Base-by-base conservation (phyloP, 2,113 vertebrate species). In the Gymnobelideus leadbeateri region DNA sequence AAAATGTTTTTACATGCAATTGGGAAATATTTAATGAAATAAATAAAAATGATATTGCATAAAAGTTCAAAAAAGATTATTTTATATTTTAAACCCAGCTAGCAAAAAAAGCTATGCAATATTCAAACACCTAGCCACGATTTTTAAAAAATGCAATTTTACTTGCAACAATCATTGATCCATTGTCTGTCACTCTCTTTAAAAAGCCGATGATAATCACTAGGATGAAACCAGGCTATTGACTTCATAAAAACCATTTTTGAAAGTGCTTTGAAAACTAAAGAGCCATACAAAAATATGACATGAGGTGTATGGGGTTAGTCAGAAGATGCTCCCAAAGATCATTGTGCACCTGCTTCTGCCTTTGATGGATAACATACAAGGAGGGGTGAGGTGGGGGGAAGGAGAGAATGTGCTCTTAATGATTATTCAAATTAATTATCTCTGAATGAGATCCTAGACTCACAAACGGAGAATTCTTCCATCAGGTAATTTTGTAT, bases 391-490 rank as follows among this genome's bases (percentile, higher is more conserved):
- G 24, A 49, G 47, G 47, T 49, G 47, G 47, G 11, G 49, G 12
- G 53, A 0, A 47, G 37, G 77, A 91, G 31, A 51, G 61, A 91
- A 28, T 19, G 91, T 11, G 9, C 47, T 51, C 90, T 14, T 97
- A 95, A 91, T 37, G 95, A 54, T 68, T 95, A 96, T 96, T 98
- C 94, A 96, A 92, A 90, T 31, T 97, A 97, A 97, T 94, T 96
- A 94, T 90, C 51, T 94, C 50, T 92, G 93, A 91, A 94, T 92
- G 93, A 97, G 46, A 90, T 94, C 84, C 94, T 89, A 95, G 97
- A 91, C 92, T 97, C 92, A 92, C 91, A 92, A 26, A 84, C 95
- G 91, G 77, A 97, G 95, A 98, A 96, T 97, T 96, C 94, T 53
- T 96, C 94, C 96, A 90, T 96, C 93, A 97, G 95, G 95, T 93